Evolutionary conservation across 2,888 invertebrate species (phyloP).

Genomic region (Drosophila sordidula): DNA sequence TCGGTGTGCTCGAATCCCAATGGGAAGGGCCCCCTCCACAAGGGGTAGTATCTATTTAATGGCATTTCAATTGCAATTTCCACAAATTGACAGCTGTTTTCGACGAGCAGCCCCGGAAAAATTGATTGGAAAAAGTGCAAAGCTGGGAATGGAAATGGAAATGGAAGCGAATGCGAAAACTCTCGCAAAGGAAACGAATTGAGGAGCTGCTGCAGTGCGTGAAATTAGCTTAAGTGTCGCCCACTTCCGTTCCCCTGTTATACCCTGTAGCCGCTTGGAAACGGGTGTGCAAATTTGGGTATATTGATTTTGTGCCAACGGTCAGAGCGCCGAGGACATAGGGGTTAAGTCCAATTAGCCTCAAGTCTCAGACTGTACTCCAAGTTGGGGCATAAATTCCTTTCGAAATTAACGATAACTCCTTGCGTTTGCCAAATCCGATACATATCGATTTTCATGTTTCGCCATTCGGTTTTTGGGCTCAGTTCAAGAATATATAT

Average conservation of each 20-base stretch:
- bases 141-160: conserved; percentile 9
- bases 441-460: too few relatives aligned
- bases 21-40: background rate
- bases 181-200: conserved; percentile 1
- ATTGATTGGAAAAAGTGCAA: conserved; percentile 48
- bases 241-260: background rate
- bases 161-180: background rate
- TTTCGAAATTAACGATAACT: too few relatives aligned
- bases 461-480: too few relatives aligned
- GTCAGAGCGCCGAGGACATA: too few relatives aligned
- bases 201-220: conserved; percentile 70
- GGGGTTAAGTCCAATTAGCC: too few relatives aligned
- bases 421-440: too few relatives aligned
- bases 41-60: conserved; percentile 45
- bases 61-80: conserved; percentile 54
- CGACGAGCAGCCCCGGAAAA: conserved; percentile 21
- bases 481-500: too few relatives aligned
- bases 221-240: conserved; percentile 82
- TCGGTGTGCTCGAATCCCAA: background rate
- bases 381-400: too few relatives aligned
- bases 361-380: too few relatives aligned
- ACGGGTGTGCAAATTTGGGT: too few relatives aligned
- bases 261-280: background rate
- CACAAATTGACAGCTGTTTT: conserved; percentile 73
- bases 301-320: too few relatives aligned